Base-by-base conservation (phyloP, 2,113 vertebrate species). In the Myodes glareolus region DNA sequence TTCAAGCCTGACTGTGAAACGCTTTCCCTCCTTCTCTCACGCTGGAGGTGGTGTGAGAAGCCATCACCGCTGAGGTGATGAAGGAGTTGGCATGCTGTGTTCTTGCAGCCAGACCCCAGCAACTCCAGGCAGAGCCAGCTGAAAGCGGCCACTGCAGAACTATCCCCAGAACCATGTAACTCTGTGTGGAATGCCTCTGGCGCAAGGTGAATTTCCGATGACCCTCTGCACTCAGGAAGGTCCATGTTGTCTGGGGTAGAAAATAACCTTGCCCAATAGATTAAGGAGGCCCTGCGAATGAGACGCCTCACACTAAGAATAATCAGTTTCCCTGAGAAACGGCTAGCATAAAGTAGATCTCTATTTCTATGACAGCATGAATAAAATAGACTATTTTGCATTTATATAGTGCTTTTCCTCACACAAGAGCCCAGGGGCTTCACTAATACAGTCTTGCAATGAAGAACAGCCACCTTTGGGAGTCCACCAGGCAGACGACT, bases 351-450 rank as follows among this genome's bases (percentile, higher is more conserved):
- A 92, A 94, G 93, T 89, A 90, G 94, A 65, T 95, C 91, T 96
- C 94, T 95, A 84, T 95, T 97, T 96, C 65, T 93, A 88, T 14
- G 97, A 94, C 97, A 88, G 93, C 93, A 89, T 87, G 93, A 96
- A 89, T 96, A 93, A 97, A 96, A 88, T 92, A 95, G 95, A 80
- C 96, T 90, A 50, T 58, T 98, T 95, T 97, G 96, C 97, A 96
- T 94, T 95, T 97, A 96, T 92, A 96, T 91, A 91, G 97, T 42
- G 55, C 70, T 68, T 96, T 82, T 92, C 95, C 91, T 92, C 91
- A 65, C 73, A 21, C 21, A 86, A 50, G 96, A 97, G 93, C 94
- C 86, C 81, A 87, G 94, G 81, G 93, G 94, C 86, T 95, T 94
- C 91, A 25, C 86, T 92, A 75, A 88, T 36, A 92, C 42, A 70